These are phyloP conservation scores for Hydra vulgaris DNA, from an alignment of 30 jellyfish, hydroid and myxozoan genomes.

Conservation along the genomic window DNA sequence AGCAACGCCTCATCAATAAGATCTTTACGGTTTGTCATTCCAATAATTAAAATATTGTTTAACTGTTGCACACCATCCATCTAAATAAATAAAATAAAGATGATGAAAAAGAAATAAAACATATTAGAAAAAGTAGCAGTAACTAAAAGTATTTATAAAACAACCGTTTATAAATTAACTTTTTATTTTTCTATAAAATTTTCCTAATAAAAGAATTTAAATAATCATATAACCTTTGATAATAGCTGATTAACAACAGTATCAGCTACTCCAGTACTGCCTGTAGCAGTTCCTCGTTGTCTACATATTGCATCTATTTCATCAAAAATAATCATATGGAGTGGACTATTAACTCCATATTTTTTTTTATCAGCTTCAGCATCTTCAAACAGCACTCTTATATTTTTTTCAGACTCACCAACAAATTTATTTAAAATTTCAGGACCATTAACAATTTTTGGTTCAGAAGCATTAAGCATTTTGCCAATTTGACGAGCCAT, in stretches of 20 bases:
- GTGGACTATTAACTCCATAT: slow-evolving; percentile 82
- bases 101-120: too few relatives aligned
- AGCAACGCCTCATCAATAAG: slow-evolving; percentile 87
- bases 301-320: slow-evolving; percentile 98
- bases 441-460: slow-evolving; percentile 97
- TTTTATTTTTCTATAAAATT: background rate
- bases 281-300: slow-evolving; percentile 85
- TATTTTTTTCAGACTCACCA: slow-evolving; percentile 98
- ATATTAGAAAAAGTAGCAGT: too few relatives aligned
- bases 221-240: slow-evolving; percentile 54
- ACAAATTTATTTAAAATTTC: slow-evolving; percentile 94
- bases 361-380: slow-evolving; percentile 75
- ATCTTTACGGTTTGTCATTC: slow-evolving; percentile 98
- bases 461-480: slow-evolving; percentile 95
- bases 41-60: slow-evolving; percentile 84
- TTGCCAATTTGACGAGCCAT: slow-evolving; percentile 96
- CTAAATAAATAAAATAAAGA: slow-evolving; percentile 23
- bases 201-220: background rate
- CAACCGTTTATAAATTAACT: too few relatives aligned
- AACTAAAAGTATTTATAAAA: too few relatives aligned
- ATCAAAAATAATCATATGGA: slow-evolving; percentile 93
- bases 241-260: slow-evolving; percentile 94
- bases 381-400: slow-evolving; percentile 65
- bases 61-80: slow-evolving; percentile 98
- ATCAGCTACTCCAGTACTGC: slow-evolving; percentile 98